phyloP scores from a whole-genome alignment of 1,140 invertebrate species.

The Drosophila gunungcola region DNA sequence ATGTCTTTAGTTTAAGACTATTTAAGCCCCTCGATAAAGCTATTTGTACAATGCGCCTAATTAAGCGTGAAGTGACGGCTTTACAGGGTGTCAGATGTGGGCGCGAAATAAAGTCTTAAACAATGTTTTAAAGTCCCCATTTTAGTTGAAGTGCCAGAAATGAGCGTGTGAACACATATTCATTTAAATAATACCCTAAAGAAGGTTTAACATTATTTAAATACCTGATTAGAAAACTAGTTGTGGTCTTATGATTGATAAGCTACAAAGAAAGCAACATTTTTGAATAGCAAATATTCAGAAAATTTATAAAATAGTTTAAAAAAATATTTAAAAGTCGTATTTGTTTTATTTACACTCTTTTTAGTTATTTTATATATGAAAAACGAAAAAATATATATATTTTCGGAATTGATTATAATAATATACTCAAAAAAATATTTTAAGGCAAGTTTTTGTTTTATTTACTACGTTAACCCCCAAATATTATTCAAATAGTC shows the following conservation, averaged over 20 bases:
- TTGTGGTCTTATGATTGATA: neutral
- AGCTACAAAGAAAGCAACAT: neutral
- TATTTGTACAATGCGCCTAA: slow-evolving; percentile 69
- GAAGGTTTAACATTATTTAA: neutral
- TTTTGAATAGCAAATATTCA: too few species aligned
- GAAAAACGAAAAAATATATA: too few species aligned
- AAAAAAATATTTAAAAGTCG: too few species aligned
- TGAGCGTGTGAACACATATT: slow-evolving; percentile 35
- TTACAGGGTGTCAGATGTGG: slow-evolving; percentile 62
- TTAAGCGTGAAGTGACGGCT: slow-evolving; percentile 75
- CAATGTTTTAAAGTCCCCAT: neutral
- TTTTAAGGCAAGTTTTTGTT: too few species aligned
- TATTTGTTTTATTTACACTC: too few species aligned
- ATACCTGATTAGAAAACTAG: neutral
- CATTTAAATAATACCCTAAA: slow-evolving; percentile 31
- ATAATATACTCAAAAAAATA: too few species aligned
- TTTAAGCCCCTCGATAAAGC: slow-evolving; percentile 55
- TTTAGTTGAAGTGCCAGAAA: neutral
- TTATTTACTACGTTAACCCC: too few species aligned
- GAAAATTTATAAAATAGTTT: neutral
- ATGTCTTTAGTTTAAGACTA: slow-evolving; percentile 30
- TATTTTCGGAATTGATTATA: too few species aligned
- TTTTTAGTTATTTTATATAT: too few species aligned
- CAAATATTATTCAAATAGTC: too few species aligned
- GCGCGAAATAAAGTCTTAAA: slow-evolving; percentile 37